These are phyloP conservation scores for Ophioninae sp. DNA, from an alignment of 2,888 invertebrate species.

Conservation along the genomic window DNA sequence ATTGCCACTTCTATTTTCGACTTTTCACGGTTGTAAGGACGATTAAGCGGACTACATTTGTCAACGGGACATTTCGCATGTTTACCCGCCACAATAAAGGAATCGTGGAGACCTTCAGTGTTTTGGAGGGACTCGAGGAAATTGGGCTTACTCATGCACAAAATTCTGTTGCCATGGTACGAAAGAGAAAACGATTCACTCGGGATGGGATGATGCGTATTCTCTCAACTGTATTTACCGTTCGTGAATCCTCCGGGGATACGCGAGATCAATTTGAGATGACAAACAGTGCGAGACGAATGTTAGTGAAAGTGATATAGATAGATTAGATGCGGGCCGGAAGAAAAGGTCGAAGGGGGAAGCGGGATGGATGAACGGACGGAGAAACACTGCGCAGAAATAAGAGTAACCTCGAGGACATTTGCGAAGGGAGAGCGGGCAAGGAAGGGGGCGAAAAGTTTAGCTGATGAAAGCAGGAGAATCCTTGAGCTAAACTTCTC, in stretches of 20 bases:
- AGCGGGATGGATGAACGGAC: constrained; percentile 30
- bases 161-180: constrained; percentile 15
- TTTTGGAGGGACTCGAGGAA: constrained; percentile 13
- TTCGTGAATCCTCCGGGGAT: constrained; percentile 59
- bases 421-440: constrained; percentile 26
- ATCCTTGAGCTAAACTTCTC: constrained; percentile 20
- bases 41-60: background rate
- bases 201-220: constrained; percentile 29
- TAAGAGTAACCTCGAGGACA: constrained; percentile 37
- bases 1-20: background rate
- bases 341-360: constrained; percentile 2
- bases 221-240: constrained; percentile 62
- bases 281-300: constrained; percentile 61
- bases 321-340: constrained; percentile 29
- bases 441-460: constrained; percentile 30
- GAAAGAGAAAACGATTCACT: constrained; percentile 11
- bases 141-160: constrained; percentile 34
- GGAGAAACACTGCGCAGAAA: constrained; percentile 14
- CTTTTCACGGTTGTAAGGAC: background rate
- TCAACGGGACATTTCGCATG: background rate
- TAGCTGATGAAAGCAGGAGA: constrained; percentile 3
- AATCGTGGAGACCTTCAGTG: background rate
- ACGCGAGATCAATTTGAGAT: constrained; percentile 61
- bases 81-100: background rate
- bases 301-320: constrained; percentile 60